Evolutionary conservation across 2,113 vertebrate genomes (phyloP), one percentile per base, ranked within the genome.

Genomic region (Xyliphius kryptos): DNA sequence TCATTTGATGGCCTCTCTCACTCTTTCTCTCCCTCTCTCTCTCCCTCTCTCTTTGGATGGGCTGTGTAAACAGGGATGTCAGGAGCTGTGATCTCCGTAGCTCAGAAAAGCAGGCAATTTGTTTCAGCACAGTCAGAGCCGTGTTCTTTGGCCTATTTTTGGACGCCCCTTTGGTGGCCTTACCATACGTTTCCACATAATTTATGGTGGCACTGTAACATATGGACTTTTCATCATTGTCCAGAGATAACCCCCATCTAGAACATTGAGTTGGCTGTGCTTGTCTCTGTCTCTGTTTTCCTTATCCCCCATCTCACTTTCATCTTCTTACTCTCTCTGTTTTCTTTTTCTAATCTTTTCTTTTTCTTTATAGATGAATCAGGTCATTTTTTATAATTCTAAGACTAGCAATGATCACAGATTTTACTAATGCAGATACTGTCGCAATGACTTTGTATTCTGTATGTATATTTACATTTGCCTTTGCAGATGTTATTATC

Each of bases 151-250:
- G 48, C 87, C 89, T 92, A 90, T 91, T 89, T 92, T 87, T 89
- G 88, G 88, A 91, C 41, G 79, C 77, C 74, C 90, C 86, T 85
- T 74, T 68, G 73, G 73, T 78, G 90, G 85, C 88, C 82, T 85
- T 81, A 80, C 84, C 87, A 62, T 86, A 82, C 81, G 63, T 88
- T 85, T 81, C 76, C 78, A 86, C 83, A 85, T 92, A 89, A 91
- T 89, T 90, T 89, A 92, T 90, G 84, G 83, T 83, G 81, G 80
- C 83, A 82, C 56, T 66, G 77, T 81, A 89, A 81, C 90, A 90
- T 88, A 87, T 74, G 87, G 88, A 89, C 86, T 88, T 88, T 89
- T 87, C 83, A 89, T 92, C 87, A 89, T 83, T 87, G 86, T 89
- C 88, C 83, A 61, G 82, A 78, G 68, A 13, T 78, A 83, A 87